These are phyloP conservation scores for Lucinisca nassula DNA, from an alignment of 2,888 invertebrate species.

Conservation along the genomic window DNA sequence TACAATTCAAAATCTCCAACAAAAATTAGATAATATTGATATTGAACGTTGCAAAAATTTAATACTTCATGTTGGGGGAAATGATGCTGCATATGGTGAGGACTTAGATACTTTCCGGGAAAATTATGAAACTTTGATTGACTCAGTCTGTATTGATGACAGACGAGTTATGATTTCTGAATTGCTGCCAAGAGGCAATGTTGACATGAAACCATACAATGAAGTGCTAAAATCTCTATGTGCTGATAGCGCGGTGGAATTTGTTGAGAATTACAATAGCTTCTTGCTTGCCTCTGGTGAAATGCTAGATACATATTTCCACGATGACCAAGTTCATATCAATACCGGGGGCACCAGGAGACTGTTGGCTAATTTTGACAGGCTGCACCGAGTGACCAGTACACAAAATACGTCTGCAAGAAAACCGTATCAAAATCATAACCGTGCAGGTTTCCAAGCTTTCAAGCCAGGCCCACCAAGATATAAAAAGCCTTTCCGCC, in stretches of 20 bases:
- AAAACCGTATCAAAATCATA: too few species aligned
- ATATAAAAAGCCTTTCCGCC: too few species aligned
- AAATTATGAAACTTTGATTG: not conserved
- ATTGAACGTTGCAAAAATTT: not conserved
- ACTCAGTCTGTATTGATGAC: not conserved
- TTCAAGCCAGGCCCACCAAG: too few species aligned
- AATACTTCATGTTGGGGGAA: not conserved
- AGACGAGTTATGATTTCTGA: not conserved
- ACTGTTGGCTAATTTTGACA: not conserved
- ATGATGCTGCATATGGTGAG: not conserved
- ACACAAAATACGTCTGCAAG: too few species aligned
- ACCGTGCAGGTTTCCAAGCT: too few species aligned
- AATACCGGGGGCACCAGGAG: not conserved
- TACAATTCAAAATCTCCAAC: not conserved
- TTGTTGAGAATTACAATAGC: not conserved
- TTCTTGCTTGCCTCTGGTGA: not conserved
- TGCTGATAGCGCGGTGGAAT: not conserved
- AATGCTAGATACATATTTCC: not conserved
- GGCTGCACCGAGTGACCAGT: not conserved
- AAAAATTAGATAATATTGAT: not conserved
- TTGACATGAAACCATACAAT: not conserved
- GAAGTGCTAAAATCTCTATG: not conserved
- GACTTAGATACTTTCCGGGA: too few species aligned
- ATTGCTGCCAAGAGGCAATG: not conserved
- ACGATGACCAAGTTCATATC: not conserved